Evolutionary conservation across 2,113 vertebrate species (phyloP).

Genomic region (Chaetura pelagica): DNA sequence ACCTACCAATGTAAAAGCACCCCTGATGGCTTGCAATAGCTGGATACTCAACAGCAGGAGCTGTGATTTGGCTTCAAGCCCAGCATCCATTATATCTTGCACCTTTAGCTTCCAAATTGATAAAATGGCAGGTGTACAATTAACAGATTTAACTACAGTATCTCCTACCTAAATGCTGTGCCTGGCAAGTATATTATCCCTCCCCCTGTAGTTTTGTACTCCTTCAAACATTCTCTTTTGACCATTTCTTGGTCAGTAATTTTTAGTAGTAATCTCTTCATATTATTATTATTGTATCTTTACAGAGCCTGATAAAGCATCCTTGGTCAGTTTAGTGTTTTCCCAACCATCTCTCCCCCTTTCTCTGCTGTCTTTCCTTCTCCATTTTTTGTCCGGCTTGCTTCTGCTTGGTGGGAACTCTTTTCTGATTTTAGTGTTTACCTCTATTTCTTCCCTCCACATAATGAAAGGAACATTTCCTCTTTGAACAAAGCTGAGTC

Average conservation of each 20-base stretch:
- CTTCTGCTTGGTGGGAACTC: background rate
- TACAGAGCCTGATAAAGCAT: background rate
- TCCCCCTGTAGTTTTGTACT: background rate
- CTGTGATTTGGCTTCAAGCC: constrained; percentile 24
- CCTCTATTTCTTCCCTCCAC: background rate
- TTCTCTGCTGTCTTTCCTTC: background rate
- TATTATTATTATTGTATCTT: background rate
- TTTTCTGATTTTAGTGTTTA: background rate
- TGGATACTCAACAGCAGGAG: background rate
- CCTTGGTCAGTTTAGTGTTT: background rate
- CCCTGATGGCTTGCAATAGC: background rate
- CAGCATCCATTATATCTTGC: background rate
- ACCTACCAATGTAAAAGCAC: background rate
- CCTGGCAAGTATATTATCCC: background rate
- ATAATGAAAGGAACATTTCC: background rate
- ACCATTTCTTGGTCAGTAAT: background rate
- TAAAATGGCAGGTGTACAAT: constrained; percentile 16
- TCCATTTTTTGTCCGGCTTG: background rate
- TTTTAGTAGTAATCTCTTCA: background rate
- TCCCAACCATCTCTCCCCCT: background rate
- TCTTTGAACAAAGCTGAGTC: background rate
- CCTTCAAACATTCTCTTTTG: background rate
- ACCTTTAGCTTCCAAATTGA: constrained; percentile 22
- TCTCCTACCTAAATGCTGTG: background rate
- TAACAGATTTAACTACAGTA: background rate